Evolutionary conservation across 1,140 invertebrate species (phyloP).

Genomic region (Atta texana): DNA sequence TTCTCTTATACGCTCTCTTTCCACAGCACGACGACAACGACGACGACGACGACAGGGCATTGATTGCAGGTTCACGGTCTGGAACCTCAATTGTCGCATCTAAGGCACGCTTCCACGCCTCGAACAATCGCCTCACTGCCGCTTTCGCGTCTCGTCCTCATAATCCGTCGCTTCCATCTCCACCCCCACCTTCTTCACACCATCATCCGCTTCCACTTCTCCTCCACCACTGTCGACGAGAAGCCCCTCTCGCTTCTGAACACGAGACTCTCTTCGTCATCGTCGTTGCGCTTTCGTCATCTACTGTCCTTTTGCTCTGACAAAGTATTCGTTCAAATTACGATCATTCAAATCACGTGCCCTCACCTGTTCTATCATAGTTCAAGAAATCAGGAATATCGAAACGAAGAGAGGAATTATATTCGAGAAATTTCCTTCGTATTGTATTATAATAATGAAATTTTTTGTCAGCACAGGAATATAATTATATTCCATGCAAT

Average conservation of each 20-base stretch:
- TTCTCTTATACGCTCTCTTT: constrained; percentile 66
- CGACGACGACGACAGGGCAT: constrained; percentile 77
- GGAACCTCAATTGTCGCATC: constrained; percentile 85
- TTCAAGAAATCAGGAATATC: neutral
- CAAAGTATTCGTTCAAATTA: constrained; percentile 75
- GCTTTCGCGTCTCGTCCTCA: constrained; percentile 71
- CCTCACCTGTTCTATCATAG: neutral
- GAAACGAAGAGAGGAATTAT: neutral
- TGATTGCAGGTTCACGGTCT: constrained; percentile 85
- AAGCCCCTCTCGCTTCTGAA: constrained; percentile 31
- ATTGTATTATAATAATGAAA: constrained; percentile 1
- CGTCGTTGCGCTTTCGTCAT: constrained; percentile 35
- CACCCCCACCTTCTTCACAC: constrained; percentile 38
- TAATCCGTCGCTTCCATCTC: constrained; percentile 52
- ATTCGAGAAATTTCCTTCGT: neutral
- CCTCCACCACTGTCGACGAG: constrained; percentile 24
- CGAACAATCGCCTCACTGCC: constrained; percentile 81
- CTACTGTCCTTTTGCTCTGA: constrained; percentile 60
- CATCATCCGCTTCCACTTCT: constrained; percentile 28
- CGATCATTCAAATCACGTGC: constrained; percentile 75
- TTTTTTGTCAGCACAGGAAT: neutral
- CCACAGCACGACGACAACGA: constrained; percentile 45
- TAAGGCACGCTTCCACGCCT: constrained; percentile 84
- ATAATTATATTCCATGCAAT: neutral
- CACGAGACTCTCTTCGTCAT: constrained; percentile 46